A percentile compares a stretch with the other conserved stretches of the same genome.
phyloP scores from a whole-genome alignment of 2,888 invertebrate genomes.

The Euclidia mi region DNA sequence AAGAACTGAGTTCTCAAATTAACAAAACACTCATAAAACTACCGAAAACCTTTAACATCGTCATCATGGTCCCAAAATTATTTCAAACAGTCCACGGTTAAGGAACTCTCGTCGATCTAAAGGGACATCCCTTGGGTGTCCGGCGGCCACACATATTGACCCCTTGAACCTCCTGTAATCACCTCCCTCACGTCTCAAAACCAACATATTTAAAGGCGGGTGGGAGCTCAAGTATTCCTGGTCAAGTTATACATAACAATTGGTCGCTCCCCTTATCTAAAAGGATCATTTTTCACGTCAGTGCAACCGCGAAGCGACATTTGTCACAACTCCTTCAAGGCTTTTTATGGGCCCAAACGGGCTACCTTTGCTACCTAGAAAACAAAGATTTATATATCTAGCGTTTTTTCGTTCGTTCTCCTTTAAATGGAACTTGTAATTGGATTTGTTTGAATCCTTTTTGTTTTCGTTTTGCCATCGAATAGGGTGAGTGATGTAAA shows the following conservation, averaged over 20 bases:
- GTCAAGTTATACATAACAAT: slow-evolving; percentile 79
- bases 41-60: slow-evolving; percentile 38
- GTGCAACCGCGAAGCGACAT: slow-evolving; percentile 78
- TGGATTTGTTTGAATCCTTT: slow-evolving; percentile 47
- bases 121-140: slow-evolving; percentile 61
- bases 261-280: slow-evolving; percentile 82
- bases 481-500: background rate
- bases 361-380: slow-evolving; percentile 67
- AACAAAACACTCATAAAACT: slow-evolving; percentile 33
- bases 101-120: slow-evolving; percentile 63
- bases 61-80: slow-evolving; percentile 63
- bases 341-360: slow-evolving; percentile 75
- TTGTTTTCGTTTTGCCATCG: slow-evolving; percentile 7
- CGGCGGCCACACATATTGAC: slow-evolving; percentile 50
- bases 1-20: slow-evolving; percentile 20
- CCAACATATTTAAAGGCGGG: slow-evolving; percentile 6
- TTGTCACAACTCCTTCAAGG: slow-evolving; percentile 84
- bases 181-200: slow-evolving; percentile 4
- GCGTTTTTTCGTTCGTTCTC: slow-evolving; percentile 51
- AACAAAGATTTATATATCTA: slow-evolving; percentile 74
- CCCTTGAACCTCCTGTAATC: slow-evolving; percentile 25
- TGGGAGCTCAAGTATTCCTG: slow-evolving; percentile 57
- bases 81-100: slow-evolving; percentile 67
- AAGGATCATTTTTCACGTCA: slow-evolving; percentile 87
- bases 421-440: slow-evolving; percentile 54